A percentile compares a stretch with the other conserved stretches of the same genome.
Evolutionary conservation across 2,888 invertebrate genomes (phyloP).

Genomic region (Eupithecia abbreviata): DNA sequence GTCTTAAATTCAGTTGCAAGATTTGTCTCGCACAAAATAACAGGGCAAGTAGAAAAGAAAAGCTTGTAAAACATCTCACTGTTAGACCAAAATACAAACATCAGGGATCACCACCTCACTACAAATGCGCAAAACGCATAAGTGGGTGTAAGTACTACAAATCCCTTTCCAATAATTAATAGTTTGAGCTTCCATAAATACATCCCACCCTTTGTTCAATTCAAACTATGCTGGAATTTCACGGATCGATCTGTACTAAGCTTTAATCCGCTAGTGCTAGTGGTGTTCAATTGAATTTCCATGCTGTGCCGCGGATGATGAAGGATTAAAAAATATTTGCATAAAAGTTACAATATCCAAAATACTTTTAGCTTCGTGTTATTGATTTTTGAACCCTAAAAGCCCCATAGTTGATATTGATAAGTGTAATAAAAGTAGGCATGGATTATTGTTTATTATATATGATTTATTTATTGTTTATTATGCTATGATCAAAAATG

Average conservation of each 20-base stretch:
- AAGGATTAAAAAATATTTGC: constrained; percentile 6
- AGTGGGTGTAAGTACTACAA: not conserved
- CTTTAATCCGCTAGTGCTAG: constrained; percentile 50
- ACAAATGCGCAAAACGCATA: not conserved
- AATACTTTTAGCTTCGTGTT: not conserved
- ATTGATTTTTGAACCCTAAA: not conserved
- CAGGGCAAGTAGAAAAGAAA: too few species aligned
- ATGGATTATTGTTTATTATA: too few species aligned
- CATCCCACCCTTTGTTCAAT: not conserved
- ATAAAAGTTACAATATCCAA: not conserved
- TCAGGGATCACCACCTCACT: too few species aligned
- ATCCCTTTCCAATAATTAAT: not conserved
- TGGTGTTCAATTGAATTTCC: constrained; percentile 61
- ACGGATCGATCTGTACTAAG: constrained; percentile 32
- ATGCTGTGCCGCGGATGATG: constrained; percentile 44
- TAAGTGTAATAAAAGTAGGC: too few species aligned
- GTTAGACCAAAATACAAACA: too few species aligned
- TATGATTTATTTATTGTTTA: too few species aligned
- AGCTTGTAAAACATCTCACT: too few species aligned
- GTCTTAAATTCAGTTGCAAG: too few species aligned
- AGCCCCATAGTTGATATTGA: not conserved
- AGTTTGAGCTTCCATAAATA: not conserved
- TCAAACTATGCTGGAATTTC: not conserved
- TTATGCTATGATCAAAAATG: too few species aligned
- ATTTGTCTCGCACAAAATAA: too few species aligned